Evolutionary conservation across 2,797 vertebrate genomes (phyloP).

Genomic region (Malacoraja senta): DNA sequence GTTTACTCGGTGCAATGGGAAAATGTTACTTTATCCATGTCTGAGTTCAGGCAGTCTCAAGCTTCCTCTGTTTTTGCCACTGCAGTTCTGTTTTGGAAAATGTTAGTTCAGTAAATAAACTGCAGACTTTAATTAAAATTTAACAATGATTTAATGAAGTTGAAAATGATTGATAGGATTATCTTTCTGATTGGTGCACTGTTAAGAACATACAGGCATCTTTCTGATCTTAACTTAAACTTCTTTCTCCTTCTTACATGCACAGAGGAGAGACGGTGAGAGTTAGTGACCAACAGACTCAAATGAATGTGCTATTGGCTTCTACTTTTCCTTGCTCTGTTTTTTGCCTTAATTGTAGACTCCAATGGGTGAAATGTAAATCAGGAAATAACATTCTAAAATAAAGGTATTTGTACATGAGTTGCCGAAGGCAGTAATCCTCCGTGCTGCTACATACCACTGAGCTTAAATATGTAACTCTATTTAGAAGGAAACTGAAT

Average conservation of each 20-base stretch:
- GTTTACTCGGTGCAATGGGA: not conserved
- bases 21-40: not conserved
- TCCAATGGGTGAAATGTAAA: not conserved
- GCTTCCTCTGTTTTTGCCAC: not conserved
- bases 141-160: not conserved
- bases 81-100: not conserved
- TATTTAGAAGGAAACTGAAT: not conserved
- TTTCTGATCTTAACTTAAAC: not conserved
- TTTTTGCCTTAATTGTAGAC: not conserved
- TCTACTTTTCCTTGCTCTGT: not conserved
- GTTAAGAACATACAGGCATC: not conserved
- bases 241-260: not conserved
- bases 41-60: not conserved
- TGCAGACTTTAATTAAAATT: not conserved
- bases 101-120: not conserved
- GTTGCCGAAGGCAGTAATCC: no score
- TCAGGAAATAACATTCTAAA: not conserved
- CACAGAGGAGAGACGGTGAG: not conserved
- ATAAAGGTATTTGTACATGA: not conserved
- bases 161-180: not conserved
- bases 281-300: not conserved
- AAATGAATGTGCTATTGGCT: not conserved
- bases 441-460: not conserved
- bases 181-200: not conserved
- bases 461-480: not conserved